phyloP scores from a whole-genome alignment of 2,888 invertebrate genomes.

The Aromia moschata region DNA sequence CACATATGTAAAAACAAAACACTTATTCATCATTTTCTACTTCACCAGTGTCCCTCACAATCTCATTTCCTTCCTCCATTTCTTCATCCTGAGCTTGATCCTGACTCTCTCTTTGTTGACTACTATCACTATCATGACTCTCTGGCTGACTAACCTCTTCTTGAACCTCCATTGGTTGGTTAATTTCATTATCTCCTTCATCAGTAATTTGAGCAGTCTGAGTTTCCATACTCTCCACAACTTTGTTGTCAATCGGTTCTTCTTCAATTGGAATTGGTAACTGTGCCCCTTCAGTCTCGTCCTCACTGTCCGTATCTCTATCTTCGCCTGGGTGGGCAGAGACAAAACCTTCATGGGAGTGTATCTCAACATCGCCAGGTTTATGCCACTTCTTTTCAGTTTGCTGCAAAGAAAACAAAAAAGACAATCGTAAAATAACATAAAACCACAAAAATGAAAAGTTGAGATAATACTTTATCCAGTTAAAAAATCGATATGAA shows the following conservation, averaged over 20 bases:
- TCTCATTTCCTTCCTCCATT: slow-evolving; percentile 30
- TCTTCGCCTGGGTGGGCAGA: slow-evolving; percentile 75
- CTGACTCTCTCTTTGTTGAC: not conserved
- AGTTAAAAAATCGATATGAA: not conserved
- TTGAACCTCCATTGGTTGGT: not conserved
- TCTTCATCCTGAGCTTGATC: slow-evolving; percentile 34
- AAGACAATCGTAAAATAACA: not conserved
- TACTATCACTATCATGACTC: slow-evolving; percentile 2
- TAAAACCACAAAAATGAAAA: not conserved
- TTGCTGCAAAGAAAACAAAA: slow-evolving; percentile 53
- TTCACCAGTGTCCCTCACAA: slow-evolving; percentile 50
- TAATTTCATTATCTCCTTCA: slow-evolving; percentile 5
- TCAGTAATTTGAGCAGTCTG: slow-evolving; percentile 3
- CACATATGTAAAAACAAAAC: not conserved
- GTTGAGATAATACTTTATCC: not conserved
- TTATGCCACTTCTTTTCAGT: slow-evolving; percentile 68
- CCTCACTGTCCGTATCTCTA: slow-evolving; percentile 71
- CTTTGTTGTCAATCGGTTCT: slow-evolving; percentile 57
- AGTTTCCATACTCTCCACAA: slow-evolving; percentile 20
- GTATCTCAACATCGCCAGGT: slow-evolving; percentile 68
- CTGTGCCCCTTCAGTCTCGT: slow-evolving; percentile 56
- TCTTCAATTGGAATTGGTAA: slow-evolving; percentile 60
- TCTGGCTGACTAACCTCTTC: slow-evolving; percentile 6
- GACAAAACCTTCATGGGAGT: slow-evolving; percentile 68
- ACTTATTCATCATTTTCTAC: slow-evolving; percentile 50